Evolutionary conservation across 2,888 invertebrate genomes (phyloP), one percentile per base, ranked within the genome.

Genomic region (Ceriagrion tenellum): DNA sequence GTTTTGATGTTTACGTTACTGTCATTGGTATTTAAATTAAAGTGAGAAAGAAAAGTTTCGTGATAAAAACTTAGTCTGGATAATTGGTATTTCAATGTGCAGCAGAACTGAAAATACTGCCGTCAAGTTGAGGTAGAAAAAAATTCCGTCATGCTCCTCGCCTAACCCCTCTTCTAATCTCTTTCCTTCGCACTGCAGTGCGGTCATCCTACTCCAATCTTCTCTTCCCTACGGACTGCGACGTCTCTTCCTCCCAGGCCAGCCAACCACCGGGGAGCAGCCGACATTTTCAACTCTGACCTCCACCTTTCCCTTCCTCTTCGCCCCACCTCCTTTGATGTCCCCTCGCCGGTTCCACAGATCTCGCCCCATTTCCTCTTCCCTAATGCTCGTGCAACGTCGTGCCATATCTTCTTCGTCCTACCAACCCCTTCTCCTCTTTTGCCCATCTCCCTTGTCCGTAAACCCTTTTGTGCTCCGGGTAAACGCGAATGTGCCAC

Each of bases 391-490:
- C 69, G 26, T n/a, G 26, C 26, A 26, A 12, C n/a, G 26, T n/a
- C 35, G 88, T 23, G 40, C 20, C 20, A 35, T 88, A 4, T 88
- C 47, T 88, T 40, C 88, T 18, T 26, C 35, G 23, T 40, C 16
- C n/a, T 26, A 4, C 26, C 18, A 8, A 18, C 69, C 69, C n/a
- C 69, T 69, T 26, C 69, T 26, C 69, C 10, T 69, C 69, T 26
- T 13, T 18, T 16, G 56, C 55, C 90, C 56, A 18, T 13, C 59
- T 56, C 56, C 88, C 88, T 23, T 18, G 18, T 35, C 20, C 8
- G 47, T 40, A 88, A 47, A 88, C 88, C 88, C 88, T 35, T 88
- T 88, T 88, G 88, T 88, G 88, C 26, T 40, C 69, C 8, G 69
- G n/a, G n/a, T 88, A 16, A 20, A 47, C 18, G 88, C 40, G 47